Conservation (phyloP, 2,797 vertebrate genomes). For the Potorous gilbertii region DNA sequence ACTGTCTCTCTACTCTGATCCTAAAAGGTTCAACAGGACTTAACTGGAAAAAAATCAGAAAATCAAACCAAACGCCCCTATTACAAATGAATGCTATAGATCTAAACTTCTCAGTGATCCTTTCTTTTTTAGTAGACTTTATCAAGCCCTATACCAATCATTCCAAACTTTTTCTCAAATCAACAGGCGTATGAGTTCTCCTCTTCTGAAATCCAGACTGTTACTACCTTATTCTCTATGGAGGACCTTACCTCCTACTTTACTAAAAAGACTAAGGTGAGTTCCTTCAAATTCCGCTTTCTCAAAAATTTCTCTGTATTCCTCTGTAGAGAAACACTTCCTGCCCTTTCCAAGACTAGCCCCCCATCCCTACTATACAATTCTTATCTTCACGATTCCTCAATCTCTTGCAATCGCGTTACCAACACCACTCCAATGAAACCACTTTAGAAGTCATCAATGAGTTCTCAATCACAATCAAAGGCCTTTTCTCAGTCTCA, state of each 20-base stretch:
- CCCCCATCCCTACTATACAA: no score
- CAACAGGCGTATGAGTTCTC: not conserved
- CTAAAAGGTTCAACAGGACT: not conserved
- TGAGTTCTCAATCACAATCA: not conserved
- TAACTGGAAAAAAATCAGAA: not conserved
- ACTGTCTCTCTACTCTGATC: not conserved
- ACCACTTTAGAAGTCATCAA: not conserved
- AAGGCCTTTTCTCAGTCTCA: not conserved
- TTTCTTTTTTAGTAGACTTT: not conserved
- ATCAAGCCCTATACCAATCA: not conserved
- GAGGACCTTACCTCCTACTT: not conserved
- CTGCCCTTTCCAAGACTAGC: not conserved
- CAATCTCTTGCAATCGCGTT: not conserved
- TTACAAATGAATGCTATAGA: not conserved
- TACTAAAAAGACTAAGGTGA: not conserved
- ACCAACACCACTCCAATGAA: not conserved
- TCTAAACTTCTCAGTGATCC: not conserved
- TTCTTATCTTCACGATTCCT: not conserved
- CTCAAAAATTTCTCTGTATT: not conserved
- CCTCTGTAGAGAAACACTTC: not conserved
- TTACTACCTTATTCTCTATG: not conserved
- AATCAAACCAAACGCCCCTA: not conserved
- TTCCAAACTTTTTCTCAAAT: not conserved
- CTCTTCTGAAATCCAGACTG: not conserved
- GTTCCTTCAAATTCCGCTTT: not conserved